phyloP scores from a whole-genome alignment of 2,113 vertebrate species.

The Megaceryle maxima region DNA sequence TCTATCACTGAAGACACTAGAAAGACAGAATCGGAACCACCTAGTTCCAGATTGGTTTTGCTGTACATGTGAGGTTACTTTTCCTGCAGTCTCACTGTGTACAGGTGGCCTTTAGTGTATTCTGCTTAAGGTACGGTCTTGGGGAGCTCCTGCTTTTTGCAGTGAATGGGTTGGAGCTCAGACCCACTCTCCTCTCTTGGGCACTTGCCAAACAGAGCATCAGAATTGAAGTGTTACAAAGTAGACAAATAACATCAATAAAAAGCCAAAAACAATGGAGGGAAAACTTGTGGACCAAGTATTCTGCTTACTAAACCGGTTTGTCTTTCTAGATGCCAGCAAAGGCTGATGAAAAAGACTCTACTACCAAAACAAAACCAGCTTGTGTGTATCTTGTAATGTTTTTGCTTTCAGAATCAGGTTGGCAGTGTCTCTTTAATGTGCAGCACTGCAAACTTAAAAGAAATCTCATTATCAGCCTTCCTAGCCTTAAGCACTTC shows the following conservation, averaged over 20 bases:
- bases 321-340: neutral
- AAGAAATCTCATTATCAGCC: constrained; percentile 59
- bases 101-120: neutral
- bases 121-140: neutral
- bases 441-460: constrained; percentile 36
- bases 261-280: neutral
- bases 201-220: neutral
- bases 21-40: neutral
- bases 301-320: neutral
- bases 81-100: neutral
- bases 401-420: neutral
- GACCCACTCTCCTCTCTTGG: neutral
- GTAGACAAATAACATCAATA: neutral
- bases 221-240: neutral
- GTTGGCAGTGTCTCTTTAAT: constrained; percentile 36
- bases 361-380: neutral
- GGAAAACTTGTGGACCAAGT: neutral
- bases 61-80: neutral
- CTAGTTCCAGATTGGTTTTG: neutral
- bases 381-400: neutral
- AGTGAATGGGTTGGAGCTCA: neutral
- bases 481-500: constrained; percentile 44
- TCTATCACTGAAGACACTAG: neutral
- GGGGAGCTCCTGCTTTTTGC: neutral
- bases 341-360: neutral